Percentiles rank a stretch among this genome's conserved stretches.
Conservation (phyloP, 2,888 invertebrate genomes). For the Cheilosia scutellata region DNA sequence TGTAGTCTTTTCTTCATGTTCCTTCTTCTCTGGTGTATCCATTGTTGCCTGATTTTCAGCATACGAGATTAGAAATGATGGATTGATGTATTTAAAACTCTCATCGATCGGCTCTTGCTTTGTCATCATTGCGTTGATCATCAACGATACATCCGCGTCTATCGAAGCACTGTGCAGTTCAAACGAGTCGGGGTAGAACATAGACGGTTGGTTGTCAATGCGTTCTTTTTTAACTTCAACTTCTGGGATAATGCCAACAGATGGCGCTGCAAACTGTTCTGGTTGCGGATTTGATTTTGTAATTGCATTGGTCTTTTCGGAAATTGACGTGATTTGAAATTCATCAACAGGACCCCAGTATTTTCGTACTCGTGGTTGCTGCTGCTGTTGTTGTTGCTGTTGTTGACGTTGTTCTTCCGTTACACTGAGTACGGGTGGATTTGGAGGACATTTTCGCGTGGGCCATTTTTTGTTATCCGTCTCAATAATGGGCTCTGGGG, state of each 20-base stretch:
- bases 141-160: slow-evolving; percentile 33
- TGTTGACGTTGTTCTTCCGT: neutral
- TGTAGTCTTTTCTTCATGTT: neutral
- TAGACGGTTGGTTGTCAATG: slow-evolving; percentile 9
- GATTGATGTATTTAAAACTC: slow-evolving; percentile 33
- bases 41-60: neutral
- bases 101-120: slow-evolving; percentile 12
- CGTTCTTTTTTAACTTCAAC: slow-evolving; percentile 21
- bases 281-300: neutral
- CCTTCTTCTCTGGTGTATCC: neutral
- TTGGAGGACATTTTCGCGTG: too few relatives aligned
- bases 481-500: neutral
- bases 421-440: too few relatives aligned
- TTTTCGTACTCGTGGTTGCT: slow-evolving; percentile 33
- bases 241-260: neutral
- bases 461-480: too few relatives aligned
- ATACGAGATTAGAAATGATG: slow-evolving; percentile 21
- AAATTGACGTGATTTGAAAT: slow-evolving; percentile 38
- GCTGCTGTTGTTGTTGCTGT: neutral
- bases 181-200: slow-evolving; percentile 62
- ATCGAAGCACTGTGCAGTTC: slow-evolving; percentile 28
- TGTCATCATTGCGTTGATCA: slow-evolving; percentile 30
- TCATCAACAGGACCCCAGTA: slow-evolving; percentile 64
- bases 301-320: neutral
- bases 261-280: neutral